Evolutionary conservation across 2,797 vertebrate species (phyloP).

Genomic region (Gobionotothen gibberifrons): DNA sequence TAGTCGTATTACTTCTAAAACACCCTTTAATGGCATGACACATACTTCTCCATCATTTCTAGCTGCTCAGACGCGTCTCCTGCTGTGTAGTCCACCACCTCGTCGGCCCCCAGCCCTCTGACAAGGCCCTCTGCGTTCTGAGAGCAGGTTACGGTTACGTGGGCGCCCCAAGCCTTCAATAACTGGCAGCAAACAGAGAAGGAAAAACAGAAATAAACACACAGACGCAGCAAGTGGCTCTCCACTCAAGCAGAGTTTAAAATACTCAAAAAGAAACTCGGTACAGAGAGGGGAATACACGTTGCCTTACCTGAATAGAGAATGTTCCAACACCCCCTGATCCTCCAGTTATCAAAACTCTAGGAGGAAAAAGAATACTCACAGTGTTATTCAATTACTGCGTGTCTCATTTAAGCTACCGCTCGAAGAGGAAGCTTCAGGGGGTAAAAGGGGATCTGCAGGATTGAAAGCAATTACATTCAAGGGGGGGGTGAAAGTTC

Average conservation of each 20-base stretch:
- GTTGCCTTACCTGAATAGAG: conserved; percentile 88
- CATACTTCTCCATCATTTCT: conserved; percentile 86
- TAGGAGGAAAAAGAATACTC: conserved; percentile 59
- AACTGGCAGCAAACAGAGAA: conserved; percentile 76
- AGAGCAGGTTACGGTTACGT: conserved; percentile 93
- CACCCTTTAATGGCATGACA: not conserved
- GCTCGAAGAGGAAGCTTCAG: conserved; percentile 12
- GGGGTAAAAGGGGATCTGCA: conserved; percentile 18
- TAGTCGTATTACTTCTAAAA: conserved; percentile 1
- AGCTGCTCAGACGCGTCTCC: conserved; percentile 82
- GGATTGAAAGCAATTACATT: conserved; percentile 42
- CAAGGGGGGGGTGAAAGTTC: conserved; percentile 13
- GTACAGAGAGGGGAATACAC: not conserved
- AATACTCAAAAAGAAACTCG: not conserved
- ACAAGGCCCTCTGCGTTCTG: conserved; percentile 88
- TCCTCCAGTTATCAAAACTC: conserved; percentile 92
- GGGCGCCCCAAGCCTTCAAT: conserved; percentile 92
- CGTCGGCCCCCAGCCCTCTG: conserved; percentile 89
- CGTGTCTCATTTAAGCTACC: conserved; percentile 38
- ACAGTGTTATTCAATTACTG: conserved; percentile 46
- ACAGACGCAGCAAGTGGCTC: not conserved
- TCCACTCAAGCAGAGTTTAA: conserved; percentile 6
- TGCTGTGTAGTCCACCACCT: conserved; percentile 89
- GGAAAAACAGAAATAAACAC: conserved; percentile 18
- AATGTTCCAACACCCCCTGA: conserved; percentile 95